Base-by-base conservation (phyloP, 1,140 invertebrate species). In the Oscheius sp. region DNA sequence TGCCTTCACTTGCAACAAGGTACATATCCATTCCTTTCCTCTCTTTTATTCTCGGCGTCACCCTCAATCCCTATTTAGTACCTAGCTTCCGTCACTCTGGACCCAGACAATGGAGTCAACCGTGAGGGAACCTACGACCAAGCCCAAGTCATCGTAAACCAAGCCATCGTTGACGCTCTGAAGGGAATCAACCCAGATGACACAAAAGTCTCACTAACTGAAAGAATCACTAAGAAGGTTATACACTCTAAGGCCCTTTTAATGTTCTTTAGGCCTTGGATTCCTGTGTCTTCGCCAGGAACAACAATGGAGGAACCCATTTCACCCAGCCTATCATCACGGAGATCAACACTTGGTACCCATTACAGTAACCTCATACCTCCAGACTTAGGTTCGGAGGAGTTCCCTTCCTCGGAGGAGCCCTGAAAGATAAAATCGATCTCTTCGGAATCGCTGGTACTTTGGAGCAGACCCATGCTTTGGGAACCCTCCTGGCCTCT, bases 1-100 rank as follows among this genome's bases (percentile, higher is more conserved):
- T 83, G 80, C 86, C 46, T 90, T 87, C 78, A 85, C 88, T 4
- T 90, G 89, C 78, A 67, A 67, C 34, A 74, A 62, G 38, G 69
- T n/a, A 15, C n/a, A n/a, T n/a, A n/a, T n/a, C n/a, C n/a, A n/a
- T n/a, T n/a, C n/a, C n/a, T n/a, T n/a, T n/a, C n/a, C n/a, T n/a
- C n/a, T n/a, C n/a, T n/a, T n/a, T n/a, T n/a, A n/a, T n/a, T n/a
- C n/a, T n/a, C n/a, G n/a, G n/a, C n/a, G n/a, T n/a, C n/a, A n/a
- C 31, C 32, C 20, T 65, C 3, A 13, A 55, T 55, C n/a, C n/a
- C n/a, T 55, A 20, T 73, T 66, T 31, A 67, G 71, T 73, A 58
- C 88, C 79, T 88, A 7, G 74, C 80, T 61, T 75, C 80, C 10
- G 84, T 85, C 29, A 82, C 82, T 1, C 84, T 87, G 31, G 79